Percentiles rank a stretch among this genome's conserved stretches.
These are phyloP conservation scores for Felis chaus DNA, from an alignment of 2,113 vertebrate genomes.

Conservation along the genomic window DNA sequence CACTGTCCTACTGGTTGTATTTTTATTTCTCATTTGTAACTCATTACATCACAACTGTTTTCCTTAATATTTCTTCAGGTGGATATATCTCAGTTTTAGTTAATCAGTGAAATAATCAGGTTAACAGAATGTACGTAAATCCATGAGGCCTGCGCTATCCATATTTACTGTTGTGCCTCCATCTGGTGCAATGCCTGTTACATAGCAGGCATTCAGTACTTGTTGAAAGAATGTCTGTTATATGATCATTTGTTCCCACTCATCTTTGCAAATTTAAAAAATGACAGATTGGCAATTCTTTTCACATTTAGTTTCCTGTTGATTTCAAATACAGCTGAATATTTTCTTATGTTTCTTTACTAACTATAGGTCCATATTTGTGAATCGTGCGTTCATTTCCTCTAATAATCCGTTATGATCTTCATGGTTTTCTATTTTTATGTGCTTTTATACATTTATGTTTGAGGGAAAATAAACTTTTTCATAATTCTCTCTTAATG, in stretches of 20 bases:
- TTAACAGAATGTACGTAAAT: rapidly evolving
- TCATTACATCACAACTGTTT: not conserved
- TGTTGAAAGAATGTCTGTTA: not conserved
- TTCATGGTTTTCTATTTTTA: not conserved
- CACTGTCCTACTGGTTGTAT: not conserved
- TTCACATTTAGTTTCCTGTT: not conserved
- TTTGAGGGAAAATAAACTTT: not conserved
- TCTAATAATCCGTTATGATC: not conserved
- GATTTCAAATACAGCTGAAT: not conserved
- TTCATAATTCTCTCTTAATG: not conserved
- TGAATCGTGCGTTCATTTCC: not conserved
- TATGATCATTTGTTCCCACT: not conserved
- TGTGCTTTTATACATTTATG: not conserved
- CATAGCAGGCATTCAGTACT: not conserved
- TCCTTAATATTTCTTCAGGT: not conserved
- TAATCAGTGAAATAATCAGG: not conserved
- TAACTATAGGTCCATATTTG: not conserved
- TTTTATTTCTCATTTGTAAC: not conserved
- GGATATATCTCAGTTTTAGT: not conserved
- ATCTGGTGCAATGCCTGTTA: not conserved
- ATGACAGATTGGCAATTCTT: not conserved
- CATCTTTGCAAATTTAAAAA: not conserved
- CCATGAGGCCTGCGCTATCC: rapidly evolving
- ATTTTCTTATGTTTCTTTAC: not conserved
- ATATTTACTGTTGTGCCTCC: not conserved